These are phyloP conservation scores for Flexamia atlantica DNA, from an alignment of 2,888 invertebrate species.

Conservation along the genomic window DNA sequence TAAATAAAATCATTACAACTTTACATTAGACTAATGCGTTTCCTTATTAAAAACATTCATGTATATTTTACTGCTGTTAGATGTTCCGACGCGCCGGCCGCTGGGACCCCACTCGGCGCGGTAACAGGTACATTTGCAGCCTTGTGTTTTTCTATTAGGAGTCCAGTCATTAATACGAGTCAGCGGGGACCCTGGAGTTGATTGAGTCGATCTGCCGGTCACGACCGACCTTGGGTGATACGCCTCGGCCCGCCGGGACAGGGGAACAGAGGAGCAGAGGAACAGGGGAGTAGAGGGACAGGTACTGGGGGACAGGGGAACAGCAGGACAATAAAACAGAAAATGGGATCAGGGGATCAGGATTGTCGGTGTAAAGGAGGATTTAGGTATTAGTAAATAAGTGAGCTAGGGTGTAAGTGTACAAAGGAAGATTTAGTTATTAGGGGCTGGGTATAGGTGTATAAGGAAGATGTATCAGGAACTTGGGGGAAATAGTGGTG, in stretches of 20 bases:
- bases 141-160: conserved; percentile 38
- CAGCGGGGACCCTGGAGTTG: conserved; percentile 20
- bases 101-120: conserved; percentile 18
- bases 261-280: neutral
- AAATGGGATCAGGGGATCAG: too few species aligned
- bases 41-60: too few species aligned
- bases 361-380: too few species aligned
- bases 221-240: conserved; percentile 32
- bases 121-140: conserved; percentile 37
- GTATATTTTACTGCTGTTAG: too few species aligned
- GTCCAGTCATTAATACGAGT: conserved; percentile 37
- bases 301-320: neutral
- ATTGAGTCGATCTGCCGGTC: conserved; percentile 33
- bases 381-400: too few species aligned
- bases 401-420: too few species aligned
- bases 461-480: too few species aligned
- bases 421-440: too few species aligned
- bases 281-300: neutral
- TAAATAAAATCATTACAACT: too few species aligned
- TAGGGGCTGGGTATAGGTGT: too few species aligned
- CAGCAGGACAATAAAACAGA: neutral
- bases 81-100: neutral
- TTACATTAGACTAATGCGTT: too few species aligned
- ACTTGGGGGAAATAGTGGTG: too few species aligned
- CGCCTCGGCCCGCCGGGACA: neutral